phyloP scores from a whole-genome alignment of 2,888 invertebrate genomes.

The Desoria tigrina region DNA sequence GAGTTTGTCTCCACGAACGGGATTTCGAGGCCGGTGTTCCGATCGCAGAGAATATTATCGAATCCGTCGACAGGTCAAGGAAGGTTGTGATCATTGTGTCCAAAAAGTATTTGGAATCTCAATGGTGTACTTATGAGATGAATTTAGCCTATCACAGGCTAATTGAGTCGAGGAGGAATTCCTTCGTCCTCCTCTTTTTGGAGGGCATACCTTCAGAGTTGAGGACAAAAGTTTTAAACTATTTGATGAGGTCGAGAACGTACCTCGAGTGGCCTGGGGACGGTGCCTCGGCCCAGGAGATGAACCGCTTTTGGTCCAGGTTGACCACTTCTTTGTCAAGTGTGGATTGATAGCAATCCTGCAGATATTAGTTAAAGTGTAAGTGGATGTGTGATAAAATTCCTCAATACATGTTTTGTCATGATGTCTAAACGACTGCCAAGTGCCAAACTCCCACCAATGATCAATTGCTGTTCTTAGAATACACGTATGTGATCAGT shows the following conservation, averaged over 20 bases:
- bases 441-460: neutral
- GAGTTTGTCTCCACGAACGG: constrained; percentile 70
- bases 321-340: constrained; percentile 30
- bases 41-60: constrained; percentile 70
- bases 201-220: constrained; percentile 66
- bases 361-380: constrained; percentile 11
- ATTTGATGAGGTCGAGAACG: constrained; percentile 69
- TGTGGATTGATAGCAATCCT: neutral
- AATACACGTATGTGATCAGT: too few relatives aligned
- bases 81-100: constrained; percentile 68
- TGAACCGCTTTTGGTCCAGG: constrained; percentile 54
- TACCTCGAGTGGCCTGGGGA: constrained; percentile 69
- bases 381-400: neutral
- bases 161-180: constrained; percentile 61
- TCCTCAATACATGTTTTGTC: neutral
- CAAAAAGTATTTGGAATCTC: constrained; percentile 65
- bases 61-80: constrained; percentile 68
- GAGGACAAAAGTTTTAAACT: constrained; percentile 66
- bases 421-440: neutral
- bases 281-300: constrained; percentile 47
- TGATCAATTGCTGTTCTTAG: too few relatives aligned
- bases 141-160: constrained; percentile 66
- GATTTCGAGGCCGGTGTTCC: constrained; percentile 72
- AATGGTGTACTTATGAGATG: constrained; percentile 75
- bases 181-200: constrained; percentile 66